Base-by-base conservation (phyloP, 2,888 invertebrate species). In the Melinopterus prodromus region DNA sequence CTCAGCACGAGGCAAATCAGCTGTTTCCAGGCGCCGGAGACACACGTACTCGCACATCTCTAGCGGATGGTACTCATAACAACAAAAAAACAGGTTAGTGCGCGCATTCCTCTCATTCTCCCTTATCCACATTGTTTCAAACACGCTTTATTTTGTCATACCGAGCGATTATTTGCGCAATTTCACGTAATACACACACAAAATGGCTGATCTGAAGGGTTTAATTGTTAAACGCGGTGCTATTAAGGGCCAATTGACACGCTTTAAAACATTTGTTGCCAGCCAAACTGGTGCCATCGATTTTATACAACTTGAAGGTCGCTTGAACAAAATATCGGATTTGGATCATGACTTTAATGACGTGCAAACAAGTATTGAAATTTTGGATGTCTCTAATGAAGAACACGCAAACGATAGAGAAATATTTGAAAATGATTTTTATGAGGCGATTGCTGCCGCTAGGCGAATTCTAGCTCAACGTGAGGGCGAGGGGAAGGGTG, bases 171-270 rank as follows among this genome's bases (percentile, higher is more conserved):
- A 53, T 53, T 53, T 53, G 53, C 53, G 53, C 53, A 53, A 53
- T 12, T 53, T 53, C 53, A 53, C 53, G 53, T 53, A 53, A 53
- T 53, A 53, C 53, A 9, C 53, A 53, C 7, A 53, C 53, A 53
- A 7, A 53, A 53, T 53, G 53, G 53, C 53, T 53, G 53, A 53
- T 53, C 53, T 53, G 7, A 53, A 53, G 53, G 53, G 53, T 53
- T 53, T 53, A 53, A 53, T 53, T 53, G 53, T 53, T 12, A 53
- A 53, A 4, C 53, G 53, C 53, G 53, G 53, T 53, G 53, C 53
- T 53, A 53, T 53, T 53, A 53, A 53, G 53, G 53, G 53, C 53
- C 53, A 53, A 53, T 53, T 53, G 53, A 53, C 53, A 53, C 53
- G 53, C 53, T 53, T 53, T 53, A 53, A 53, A 53, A 53, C 53